Conservation (phyloP, 2,888 invertebrate species). For the Drosophila flavopinicola region DNA sequence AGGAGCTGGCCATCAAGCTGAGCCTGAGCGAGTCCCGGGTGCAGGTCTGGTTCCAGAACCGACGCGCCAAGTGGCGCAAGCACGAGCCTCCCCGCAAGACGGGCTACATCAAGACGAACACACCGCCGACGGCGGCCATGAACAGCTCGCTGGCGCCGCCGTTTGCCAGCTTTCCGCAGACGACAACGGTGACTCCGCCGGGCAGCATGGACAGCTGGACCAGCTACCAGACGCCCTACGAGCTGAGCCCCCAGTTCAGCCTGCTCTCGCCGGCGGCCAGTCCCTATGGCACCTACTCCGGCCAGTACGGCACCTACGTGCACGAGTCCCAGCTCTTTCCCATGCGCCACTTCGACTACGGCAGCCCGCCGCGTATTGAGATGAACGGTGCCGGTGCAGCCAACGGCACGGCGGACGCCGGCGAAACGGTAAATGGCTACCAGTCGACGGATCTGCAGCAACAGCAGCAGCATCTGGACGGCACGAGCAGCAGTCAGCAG, state of each 20-base stretch:
- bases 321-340: conserved; percentile 91
- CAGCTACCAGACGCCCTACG: conserved; percentile 90
- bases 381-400: conserved; percentile 72
- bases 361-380: conserved; percentile 83
- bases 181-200: conserved; percentile 86
- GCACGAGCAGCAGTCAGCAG: conserved; percentile 35
- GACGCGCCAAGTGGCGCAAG: conserved; percentile 97
- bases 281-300: conserved; percentile 88
- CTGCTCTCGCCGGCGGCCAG: conserved; percentile 89
- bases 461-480: conserved; percentile 34
- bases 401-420: conserved; percentile 86
- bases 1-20: conserved; percentile 95
- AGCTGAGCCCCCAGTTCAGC: conserved; percentile 90
- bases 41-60: conserved; percentile 87
- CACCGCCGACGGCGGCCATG: conserved; percentile 86
- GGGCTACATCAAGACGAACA: conserved; percentile 90
- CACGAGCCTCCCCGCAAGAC: conserved; percentile 96
- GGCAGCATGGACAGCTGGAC: conserved; percentile 92
- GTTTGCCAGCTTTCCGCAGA: conserved; percentile 87
- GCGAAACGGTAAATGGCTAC: conserved; percentile 78
- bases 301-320: conserved; percentile 88
- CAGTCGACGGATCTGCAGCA: conserved; percentile 66
- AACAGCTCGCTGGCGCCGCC: conserved; percentile 85
- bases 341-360: conserved; percentile 85
- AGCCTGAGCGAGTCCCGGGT: conserved; percentile 92